phyloP scores from a whole-genome alignment of 2,113 vertebrate genomes.

The Osmerus eperlanus region DNA sequence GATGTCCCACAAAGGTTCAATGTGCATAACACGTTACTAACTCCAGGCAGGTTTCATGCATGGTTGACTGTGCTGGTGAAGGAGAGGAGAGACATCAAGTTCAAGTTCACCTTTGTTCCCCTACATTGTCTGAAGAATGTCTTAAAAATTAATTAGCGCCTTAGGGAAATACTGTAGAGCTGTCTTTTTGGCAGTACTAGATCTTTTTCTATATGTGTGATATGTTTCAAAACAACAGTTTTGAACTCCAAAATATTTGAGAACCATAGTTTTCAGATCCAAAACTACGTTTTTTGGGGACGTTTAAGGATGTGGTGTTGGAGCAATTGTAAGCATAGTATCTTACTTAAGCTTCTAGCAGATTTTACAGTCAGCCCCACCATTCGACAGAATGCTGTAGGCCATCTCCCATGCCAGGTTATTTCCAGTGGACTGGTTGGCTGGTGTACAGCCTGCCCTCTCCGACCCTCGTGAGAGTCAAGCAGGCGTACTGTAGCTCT shows the following conservation, averaged over 20 bases:
- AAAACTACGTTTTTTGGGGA: too few relatives aligned
- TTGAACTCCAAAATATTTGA: too few relatives aligned
- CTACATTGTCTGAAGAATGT: neutral
- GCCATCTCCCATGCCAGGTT: conserved; percentile 40
- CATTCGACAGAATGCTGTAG: neutral
- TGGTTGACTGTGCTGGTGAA: neutral
- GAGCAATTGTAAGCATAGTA: neutral
- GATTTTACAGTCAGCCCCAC: neutral
- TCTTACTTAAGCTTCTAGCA: neutral
- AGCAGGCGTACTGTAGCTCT: conserved; percentile 55
- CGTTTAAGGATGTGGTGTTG: too few relatives aligned
- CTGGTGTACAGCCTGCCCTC: conserved; percentile 25
- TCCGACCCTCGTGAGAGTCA: conserved; percentile 21
- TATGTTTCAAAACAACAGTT: too few relatives aligned
- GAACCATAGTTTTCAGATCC: too few relatives aligned
- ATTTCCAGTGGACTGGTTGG: conserved; percentile 51
- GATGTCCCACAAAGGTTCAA: conserved; percentile 8
- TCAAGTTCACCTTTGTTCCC: neutral
- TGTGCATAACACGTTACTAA: conserved; percentile 4
- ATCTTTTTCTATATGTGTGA: too few relatives aligned
- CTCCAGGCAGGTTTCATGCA: conserved; percentile 8
- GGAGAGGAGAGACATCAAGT: conserved; percentile 8
- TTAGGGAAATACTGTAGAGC: too few relatives aligned
- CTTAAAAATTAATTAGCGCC: neutral
- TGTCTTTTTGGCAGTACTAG: too few relatives aligned